A percentile compares a stretch with the other conserved stretches of the same genome.
Conservation (phyloP, 2,888 invertebrate genomes). For the Drosophila robusta region DNA sequence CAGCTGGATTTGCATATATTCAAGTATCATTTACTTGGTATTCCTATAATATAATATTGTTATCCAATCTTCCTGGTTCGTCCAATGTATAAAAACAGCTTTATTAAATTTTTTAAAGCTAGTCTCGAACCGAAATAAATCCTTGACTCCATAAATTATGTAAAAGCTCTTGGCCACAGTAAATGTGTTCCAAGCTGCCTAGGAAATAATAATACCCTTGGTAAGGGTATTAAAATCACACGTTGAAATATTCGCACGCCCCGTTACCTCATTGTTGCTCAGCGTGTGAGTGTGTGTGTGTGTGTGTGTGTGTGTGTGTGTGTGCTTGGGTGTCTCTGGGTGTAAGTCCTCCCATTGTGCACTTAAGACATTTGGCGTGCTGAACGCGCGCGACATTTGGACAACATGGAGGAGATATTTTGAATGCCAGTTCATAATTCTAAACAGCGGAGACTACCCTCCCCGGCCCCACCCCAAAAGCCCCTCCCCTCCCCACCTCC, state of each 20-base stretch:
- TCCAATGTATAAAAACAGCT: too few species aligned
- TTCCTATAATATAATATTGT: too few species aligned
- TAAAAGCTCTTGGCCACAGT: too few species aligned
- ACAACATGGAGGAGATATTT: slow-evolving; percentile 33
- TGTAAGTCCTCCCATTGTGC: slow-evolving; percentile 25
- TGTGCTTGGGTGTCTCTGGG: neutral
- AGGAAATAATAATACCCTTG: neutral
- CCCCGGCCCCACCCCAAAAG: too few species aligned
- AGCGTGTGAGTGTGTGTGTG: slow-evolving; percentile 5
- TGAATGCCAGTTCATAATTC: slow-evolving; percentile 48
- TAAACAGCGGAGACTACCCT: neutral
- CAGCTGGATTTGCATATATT: too few species aligned
- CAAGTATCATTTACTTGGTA: too few species aligned
- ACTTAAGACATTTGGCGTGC: slow-evolving; percentile 55
- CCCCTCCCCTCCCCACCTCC: too few species aligned
- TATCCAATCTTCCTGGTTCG: too few species aligned
- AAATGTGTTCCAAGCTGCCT: too few species aligned
- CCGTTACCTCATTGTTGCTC: slow-evolving; percentile 37
- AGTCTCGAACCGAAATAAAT: too few species aligned
- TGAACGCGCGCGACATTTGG: slow-evolving; percentile 43
- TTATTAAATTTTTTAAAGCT: too few species aligned
- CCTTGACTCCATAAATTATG: too few species aligned
- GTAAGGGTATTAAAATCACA: slow-evolving; percentile 43
- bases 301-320: slow-evolving; percentile 4
- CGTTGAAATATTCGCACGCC: slow-evolving; percentile 69